These are phyloP conservation scores for Drosophila greeni DNA, from an alignment of 2,888 invertebrate species.

Conservation along the genomic window DNA sequence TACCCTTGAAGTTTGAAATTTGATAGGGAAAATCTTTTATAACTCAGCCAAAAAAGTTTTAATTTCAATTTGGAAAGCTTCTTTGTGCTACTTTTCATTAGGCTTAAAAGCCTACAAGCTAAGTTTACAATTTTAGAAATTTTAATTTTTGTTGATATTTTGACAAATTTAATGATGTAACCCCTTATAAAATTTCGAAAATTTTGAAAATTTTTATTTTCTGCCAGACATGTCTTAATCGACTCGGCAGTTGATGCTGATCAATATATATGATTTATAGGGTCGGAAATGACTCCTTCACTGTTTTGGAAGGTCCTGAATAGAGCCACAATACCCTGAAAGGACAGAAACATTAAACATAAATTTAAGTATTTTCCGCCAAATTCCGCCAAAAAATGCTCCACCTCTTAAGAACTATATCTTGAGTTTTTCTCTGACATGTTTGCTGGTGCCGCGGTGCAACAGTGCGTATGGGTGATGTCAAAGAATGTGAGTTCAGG, in stretches of 20 bases:
- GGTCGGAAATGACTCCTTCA: not conserved
- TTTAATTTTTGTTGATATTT: not conserved
- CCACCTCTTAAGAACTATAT: not conserved
- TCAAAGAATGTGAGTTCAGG: constrained; percentile 27
- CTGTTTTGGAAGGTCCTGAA: not conserved
- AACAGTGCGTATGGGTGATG: constrained; percentile 59
- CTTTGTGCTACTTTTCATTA: not conserved
- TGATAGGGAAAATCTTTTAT: not conserved
- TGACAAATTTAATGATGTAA: not conserved
- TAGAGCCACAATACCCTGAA: not conserved
- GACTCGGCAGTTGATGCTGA: not conserved
- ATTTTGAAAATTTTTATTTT: not conserved
- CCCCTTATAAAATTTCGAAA: not conserved
- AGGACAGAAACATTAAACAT: not conserved
- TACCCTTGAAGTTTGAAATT: not conserved
- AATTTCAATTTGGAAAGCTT: not conserved
- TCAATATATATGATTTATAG: not conserved
- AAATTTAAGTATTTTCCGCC: no score
- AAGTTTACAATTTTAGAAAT: not conserved
- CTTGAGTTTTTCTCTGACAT: not conserved
- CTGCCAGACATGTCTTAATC: not conserved
- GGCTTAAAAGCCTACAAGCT: not conserved
- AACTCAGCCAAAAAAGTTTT: not conserved
- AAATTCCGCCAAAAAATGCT: no score
- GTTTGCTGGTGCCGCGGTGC: not conserved